A percentile compares a stretch with the other conserved stretches of the same genome.
These are phyloP conservation scores for Griposia aprilina DNA, from an alignment of 2,888 invertebrate genomes.

Conservation along the genomic window DNA sequence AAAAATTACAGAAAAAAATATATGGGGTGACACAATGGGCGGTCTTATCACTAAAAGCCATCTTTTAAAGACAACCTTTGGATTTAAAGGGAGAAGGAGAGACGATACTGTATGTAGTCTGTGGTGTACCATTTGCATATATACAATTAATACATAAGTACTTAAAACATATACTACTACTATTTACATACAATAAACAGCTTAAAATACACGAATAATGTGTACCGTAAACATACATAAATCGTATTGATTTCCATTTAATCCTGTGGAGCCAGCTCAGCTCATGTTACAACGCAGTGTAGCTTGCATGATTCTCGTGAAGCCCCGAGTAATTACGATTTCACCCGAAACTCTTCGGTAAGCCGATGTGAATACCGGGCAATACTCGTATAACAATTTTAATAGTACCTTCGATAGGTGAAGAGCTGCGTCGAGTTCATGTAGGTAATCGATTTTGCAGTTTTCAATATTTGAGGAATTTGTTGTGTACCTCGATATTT, in stretches of 20 bases:
- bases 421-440: neutral
- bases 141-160: too few relatives aligned
- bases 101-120: too few relatives aligned
- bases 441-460: neutral
- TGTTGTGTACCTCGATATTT: neutral
- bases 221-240: neutral
- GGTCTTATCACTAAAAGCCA: too few relatives aligned
- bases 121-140: too few relatives aligned
- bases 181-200: neutral
- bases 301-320: slow-evolving; percentile 4
- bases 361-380: neutral
- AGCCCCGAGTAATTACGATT: slow-evolving; percentile 31
- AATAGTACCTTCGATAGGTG: neutral
- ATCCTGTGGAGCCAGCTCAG: neutral
- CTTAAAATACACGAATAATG: neutral
- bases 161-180: too few relatives aligned
- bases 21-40: too few relatives aligned
- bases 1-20: too few relatives aligned
- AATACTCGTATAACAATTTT: neutral
- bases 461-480: slow-evolving; percentile 1
- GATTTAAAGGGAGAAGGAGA: too few relatives aligned
- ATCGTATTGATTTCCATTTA: neutral
- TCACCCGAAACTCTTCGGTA: slow-evolving; percentile 13
- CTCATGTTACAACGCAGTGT: slow-evolving; percentile 9
- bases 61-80: too few relatives aligned